These are phyloP conservation scores for Antheraea pernyi DNA, from an alignment of 1,140 invertebrate genomes.

Conservation along the genomic window DNA sequence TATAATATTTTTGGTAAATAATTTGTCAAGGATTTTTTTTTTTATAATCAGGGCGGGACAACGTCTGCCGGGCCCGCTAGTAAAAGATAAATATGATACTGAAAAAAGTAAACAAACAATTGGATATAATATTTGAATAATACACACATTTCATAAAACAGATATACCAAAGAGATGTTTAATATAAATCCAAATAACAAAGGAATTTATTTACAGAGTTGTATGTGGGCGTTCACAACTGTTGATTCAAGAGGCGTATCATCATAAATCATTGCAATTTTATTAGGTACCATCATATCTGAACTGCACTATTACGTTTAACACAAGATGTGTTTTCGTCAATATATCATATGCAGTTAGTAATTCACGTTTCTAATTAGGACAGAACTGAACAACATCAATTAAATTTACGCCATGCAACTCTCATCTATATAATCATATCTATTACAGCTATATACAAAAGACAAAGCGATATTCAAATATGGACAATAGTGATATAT, in stretches of 20 bases:
- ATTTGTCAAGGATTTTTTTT: no score
- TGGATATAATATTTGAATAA: background rate
- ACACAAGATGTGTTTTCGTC: background rate
- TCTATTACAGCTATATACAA: no score
- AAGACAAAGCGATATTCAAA: no score
- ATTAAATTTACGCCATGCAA: no score
- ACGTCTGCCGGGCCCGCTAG: no score
- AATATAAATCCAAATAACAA: background rate
- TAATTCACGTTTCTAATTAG: background rate
- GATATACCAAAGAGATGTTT: background rate
- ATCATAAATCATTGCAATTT: conserved; percentile 3
- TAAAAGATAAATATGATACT: background rate
- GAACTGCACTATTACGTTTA: background rate
- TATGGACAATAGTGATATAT: no score
- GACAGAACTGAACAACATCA: no score
- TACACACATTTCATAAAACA: no score
- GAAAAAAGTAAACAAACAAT: background rate
- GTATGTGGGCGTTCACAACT: background rate
- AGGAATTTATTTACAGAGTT: background rate
- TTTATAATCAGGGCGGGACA: no score
- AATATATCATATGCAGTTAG: conserved; percentile 3
- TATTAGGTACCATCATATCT: background rate
- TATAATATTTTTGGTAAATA: background rate
- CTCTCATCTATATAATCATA: no score
- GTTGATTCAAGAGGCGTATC: conserved; percentile 1